Evolutionary conservation across 1,140 invertebrate species (phyloP), one percentile per base, ranked within the genome.

Genomic region (Diorhabda elongata): DNA sequence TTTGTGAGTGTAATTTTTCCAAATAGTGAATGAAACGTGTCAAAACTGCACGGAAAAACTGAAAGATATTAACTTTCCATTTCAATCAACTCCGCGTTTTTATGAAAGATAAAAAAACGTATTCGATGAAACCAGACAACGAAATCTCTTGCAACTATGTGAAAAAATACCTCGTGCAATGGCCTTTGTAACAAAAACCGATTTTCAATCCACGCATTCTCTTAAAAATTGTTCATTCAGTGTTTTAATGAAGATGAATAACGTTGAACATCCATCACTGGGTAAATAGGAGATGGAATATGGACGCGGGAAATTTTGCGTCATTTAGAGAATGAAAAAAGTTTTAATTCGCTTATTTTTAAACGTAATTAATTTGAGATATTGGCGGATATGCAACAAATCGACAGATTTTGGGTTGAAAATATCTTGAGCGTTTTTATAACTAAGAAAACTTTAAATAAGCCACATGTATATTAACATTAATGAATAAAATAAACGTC

Each of bases 231-330:
- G 47, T 52, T 52, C 47, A 52, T 52, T 52, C 47, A n/a, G 6
- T 52, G 5, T 52, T 52, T 52, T 52, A 52, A 52, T 52, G 47
- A 52, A 52, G 47, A 52, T 52, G 47, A 52, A 52, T 52, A 52
- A 52, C 6, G 47, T 52, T 52, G 6, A 52, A 52, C 47, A 52
- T 52, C 47, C 47, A 52, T 52, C 47, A 52, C n/a, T 52, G 47
- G 26, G 26, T 26, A 26, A 26, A 26, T 26, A 26, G 26, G 26
- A 26, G 26, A 26, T 26, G 26, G 26, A 26, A 26, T 26, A 26
- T 26, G 26, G 26, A 1, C 26, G 26, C 26, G 26, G 26, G 26
- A 26, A 26, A 26, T 26, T 26, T 26, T 26, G 26, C 0, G 26
- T 26, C 26, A 26, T 26, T 26, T 26, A 26, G 26, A 26, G 26